Evolutionary conservation across 1,140 invertebrate genomes (phyloP).

Genomic region (Druon quercuslanigerum): DNA sequence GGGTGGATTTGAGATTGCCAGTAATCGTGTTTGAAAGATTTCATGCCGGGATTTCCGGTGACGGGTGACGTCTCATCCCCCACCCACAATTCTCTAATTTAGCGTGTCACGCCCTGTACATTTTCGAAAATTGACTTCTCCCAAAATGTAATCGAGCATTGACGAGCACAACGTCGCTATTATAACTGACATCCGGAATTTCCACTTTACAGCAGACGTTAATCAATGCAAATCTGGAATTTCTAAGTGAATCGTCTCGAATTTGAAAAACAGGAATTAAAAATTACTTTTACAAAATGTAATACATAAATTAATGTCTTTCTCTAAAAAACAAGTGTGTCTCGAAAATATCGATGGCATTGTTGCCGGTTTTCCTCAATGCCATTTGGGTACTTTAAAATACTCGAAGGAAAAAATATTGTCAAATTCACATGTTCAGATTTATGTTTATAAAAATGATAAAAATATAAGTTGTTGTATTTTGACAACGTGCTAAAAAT

Average conservation of each 20-base stretch:
- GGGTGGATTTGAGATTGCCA: constrained; percentile 1
- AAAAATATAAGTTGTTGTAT: too few relatives aligned
- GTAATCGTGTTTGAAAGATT: constrained; percentile 9
- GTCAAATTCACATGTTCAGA: too few relatives aligned
- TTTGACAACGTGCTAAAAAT: too few relatives aligned
- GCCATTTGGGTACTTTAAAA: too few relatives aligned
- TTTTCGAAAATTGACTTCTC: constrained; percentile 30
- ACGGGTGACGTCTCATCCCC: background rate
- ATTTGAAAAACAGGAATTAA: background rate
- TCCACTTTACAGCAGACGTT: background rate
- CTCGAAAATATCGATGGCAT: too few relatives aligned
- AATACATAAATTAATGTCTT: too few relatives aligned
- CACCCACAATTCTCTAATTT: constrained; percentile 21
- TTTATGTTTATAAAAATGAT: too few relatives aligned
- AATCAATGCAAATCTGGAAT: background rate
- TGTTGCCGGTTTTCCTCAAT: too few relatives aligned
- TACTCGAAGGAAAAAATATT: too few relatives aligned
- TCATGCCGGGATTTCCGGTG: constrained; percentile 1
- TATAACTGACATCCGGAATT: background rate
- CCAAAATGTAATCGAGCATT: constrained; percentile 13
- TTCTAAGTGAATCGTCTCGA: background rate
- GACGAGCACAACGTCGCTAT: background rate
- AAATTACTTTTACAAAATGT: background rate
- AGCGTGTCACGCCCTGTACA: background rate
- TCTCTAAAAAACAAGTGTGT: too few relatives aligned